Base-by-base conservation (phyloP, 2,113 vertebrate genomes). In the Equus przewalskii region DNA sequence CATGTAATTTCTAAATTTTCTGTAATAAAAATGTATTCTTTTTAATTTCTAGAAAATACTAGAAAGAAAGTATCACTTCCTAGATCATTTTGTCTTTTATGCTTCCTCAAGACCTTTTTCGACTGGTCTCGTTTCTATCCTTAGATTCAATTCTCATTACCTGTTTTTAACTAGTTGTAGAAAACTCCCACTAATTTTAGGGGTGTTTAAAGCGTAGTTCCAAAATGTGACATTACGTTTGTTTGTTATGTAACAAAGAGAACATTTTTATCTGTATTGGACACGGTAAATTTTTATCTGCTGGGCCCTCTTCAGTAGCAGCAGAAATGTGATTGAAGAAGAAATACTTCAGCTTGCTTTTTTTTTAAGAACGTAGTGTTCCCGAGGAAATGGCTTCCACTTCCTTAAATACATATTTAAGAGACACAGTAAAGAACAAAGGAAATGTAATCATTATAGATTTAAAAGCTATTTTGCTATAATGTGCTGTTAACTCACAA, bases 321-420 rank as follows among this genome's bases (percentile, higher is more conserved):
- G 73, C 93, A 97, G 79, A 94, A 12, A 92, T 73, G 91, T 72
- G 89, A 46, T 46, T 95, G 14, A 95, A 49, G 41, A 89, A 13
- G 78, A 96, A 95, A 67, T n/a, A 44, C 3, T 80, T 92, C 28
- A 93, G 54, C 58, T 79, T 41, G 78, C 14, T 11, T 65, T 80
- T 70, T 60, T 82, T 70, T 89, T 7, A 30, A 80, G 70, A 65
- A 33, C 46, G 89, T 44, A 83, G 36, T 97, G 73, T 94, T 95
- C 36, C 78, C 93, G 67, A 92, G 46, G 56, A 98, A 98, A 84
- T 65, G 51, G 87, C 69, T 76, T 18, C 60, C 72, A n/a, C 62
- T 97, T 97, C 49, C n/a, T 96, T 19, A 94, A 98, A 96, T 49
- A 49, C 33, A 86, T 36, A 83, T 93, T 96, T 72, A 76, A 84